Percentiles rank a stretch among this genome's conserved stretches.
Conservation (phyloP, 2,888 invertebrate genomes). For the Lasioglossum oenotherae region DNA sequence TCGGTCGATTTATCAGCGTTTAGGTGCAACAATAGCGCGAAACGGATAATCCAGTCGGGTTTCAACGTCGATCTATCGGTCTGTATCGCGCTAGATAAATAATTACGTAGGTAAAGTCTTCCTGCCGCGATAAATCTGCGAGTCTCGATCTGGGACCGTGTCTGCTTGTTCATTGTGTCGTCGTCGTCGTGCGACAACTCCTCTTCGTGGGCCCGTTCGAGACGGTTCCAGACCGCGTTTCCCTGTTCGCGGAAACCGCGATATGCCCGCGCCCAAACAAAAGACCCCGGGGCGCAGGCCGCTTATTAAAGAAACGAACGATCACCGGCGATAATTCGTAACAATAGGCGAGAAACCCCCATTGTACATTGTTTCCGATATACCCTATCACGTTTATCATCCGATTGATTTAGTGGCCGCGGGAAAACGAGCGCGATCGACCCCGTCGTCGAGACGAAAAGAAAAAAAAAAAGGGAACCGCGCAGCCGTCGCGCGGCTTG, state of each 20-base stretch:
- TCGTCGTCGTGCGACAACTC: conserved; percentile 31
- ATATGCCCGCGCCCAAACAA: conserved; percentile 48
- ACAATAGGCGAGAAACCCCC: conserved; percentile 63
- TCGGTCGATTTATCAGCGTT: background rate
- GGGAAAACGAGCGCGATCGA: conserved; percentile 1
- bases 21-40: background rate
- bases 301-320: conserved; percentile 63
- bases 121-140: conserved; percentile 55
- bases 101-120: conserved; percentile 57
- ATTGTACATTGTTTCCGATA: conserved; percentile 61
- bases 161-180: conserved; percentile 47
- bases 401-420: conserved; percentile 51
- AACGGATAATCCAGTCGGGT: conserved; percentile 3
- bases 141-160: conserved; percentile 1
- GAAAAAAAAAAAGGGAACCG: background rate
- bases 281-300: conserved; percentile 28
- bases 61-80: background rate
- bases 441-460: background rate
- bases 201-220: background rate
- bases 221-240: conserved; percentile 30
- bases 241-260: conserved; percentile 55
- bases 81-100: conserved; percentile 52
- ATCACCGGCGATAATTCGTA: conserved; percentile 61
- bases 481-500: background rate
- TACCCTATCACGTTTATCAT: conserved; percentile 57